Base-by-base conservation (phyloP, 2,113 vertebrate genomes). In the Aegotheles bennettii region DNA sequence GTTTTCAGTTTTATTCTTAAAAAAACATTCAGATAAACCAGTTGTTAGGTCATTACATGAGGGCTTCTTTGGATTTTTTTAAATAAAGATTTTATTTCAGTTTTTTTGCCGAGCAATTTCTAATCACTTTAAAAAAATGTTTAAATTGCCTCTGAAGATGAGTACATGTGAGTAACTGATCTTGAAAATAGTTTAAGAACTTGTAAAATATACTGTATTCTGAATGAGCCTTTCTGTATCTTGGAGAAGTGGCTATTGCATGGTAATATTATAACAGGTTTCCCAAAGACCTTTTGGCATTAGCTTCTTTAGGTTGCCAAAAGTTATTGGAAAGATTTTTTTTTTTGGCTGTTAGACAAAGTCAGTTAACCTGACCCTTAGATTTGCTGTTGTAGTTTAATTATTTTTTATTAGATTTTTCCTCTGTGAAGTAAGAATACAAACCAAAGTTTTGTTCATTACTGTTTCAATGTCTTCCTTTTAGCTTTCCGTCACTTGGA, bases 401-500 rank as follows among this genome's bases (percentile, higher is more conserved):
- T 63, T 76, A 67, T 48, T 85, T 83, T 79, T 26, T 69, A 6
- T 65, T 50, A 29, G 16, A n/a, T 60, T 90, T 81, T 75, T 86
- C 53, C 29, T 87, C 15, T 86, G 40, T 76, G 63, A 96, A 89
- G 10, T 79, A 83, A 48, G 94, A 36, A 69, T 67, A 53, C 13
- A 71, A 87, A 85, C 9, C 45, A 70, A n/a, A 84, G 33, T n/a
- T 31, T 78, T 90, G 16, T 95, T 95, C 50, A 77, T 89, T 95
- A 24, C 88, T 85, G 61, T 98, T 92, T 96, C 68, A 91, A 86
- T 95, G 83, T 98, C 93, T 98, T 97, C 78, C 82, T 97, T 98
- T 91, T 96, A 99, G 99, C 98, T 98, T 98, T 97, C 98, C 99
- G 60, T 98, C 97, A 65, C 84, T 97, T 92, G 98, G 98, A 98